A percentile compares a stretch with the other conserved stretches of the same genome.
These are phyloP conservation scores for Nymphicus hollandicus DNA, from an alignment of 2,113 vertebrate species.

Conservation along the genomic window DNA sequence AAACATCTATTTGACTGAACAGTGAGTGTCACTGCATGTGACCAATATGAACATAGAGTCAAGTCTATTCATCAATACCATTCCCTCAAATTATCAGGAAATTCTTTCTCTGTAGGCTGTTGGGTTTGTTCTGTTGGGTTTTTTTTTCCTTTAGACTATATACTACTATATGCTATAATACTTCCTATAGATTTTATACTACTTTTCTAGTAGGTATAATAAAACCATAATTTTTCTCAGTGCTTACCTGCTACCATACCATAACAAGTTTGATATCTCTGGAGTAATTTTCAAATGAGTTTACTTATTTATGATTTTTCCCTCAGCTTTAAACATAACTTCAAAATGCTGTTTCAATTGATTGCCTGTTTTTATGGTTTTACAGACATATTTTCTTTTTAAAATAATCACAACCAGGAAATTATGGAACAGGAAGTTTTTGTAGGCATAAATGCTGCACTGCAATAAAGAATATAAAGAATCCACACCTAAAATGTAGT, in stretches of 20 bases:
- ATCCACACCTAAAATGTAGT: background rate
- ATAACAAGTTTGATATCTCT: background rate
- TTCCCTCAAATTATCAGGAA: background rate
- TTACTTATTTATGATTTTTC: background rate
- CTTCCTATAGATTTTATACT: background rate
- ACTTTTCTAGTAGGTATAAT: background rate
- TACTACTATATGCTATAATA: background rate
- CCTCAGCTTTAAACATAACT: background rate
- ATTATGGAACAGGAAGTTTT: background rate
- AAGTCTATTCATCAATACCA: background rate
- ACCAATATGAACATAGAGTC: rapidly evolving
- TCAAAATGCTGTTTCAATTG: background rate
- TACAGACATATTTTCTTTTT: background rate
- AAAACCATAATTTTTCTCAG: background rate
- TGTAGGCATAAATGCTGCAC: background rate
- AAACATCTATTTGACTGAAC: background rate
- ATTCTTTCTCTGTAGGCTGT: background rate
- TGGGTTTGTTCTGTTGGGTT: background rate
- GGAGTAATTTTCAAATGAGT: background rate
- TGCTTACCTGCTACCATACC: background rate
- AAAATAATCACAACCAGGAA: background rate
- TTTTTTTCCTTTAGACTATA: background rate
- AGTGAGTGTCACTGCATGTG: background rate
- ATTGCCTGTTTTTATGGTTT: background rate
- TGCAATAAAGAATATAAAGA: background rate